These are phyloP conservation scores for Uropetala carovei DNA, from an alignment of 2,888 invertebrate species.

Conservation along the genomic window DNA sequence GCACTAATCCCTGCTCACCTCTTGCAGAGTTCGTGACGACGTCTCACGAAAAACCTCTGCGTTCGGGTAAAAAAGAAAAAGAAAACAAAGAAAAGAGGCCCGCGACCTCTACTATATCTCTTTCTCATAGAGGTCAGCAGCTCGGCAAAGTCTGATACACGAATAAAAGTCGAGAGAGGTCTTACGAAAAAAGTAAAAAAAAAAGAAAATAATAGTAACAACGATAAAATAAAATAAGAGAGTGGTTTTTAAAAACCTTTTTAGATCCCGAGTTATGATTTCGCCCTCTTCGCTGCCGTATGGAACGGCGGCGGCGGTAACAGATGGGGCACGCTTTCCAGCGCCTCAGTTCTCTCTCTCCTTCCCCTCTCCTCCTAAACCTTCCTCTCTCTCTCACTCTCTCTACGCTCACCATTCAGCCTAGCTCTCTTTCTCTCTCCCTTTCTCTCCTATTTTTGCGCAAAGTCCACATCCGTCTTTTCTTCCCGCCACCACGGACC, in stretches of 20 bases:
- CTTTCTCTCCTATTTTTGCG: neutral
- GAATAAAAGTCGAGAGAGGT: conserved; percentile 49
- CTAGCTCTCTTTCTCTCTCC: too few relatives aligned
- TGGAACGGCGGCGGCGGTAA: conserved; percentile 32
- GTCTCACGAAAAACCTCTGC: conserved; percentile 51
- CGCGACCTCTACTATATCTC: neutral
- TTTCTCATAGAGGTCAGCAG: conserved; percentile 43
- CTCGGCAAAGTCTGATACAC: conserved; percentile 44
- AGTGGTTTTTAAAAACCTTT: conserved; percentile 53
- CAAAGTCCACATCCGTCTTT: neutral
- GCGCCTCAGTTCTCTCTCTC: neutral
- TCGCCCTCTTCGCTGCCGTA: conserved; percentile 12
- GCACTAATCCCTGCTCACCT: conserved; percentile 57
- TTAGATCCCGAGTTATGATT: conserved; percentile 62
- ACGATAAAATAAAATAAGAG: too few relatives aligned
- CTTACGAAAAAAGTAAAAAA: conserved; percentile 35
- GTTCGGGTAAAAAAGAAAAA: conserved; percentile 3
- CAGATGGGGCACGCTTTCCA: conserved; percentile 57
- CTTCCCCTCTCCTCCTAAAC: neutral
- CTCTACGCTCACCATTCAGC: neutral
- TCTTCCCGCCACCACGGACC: neutral
- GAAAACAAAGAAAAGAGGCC: too few relatives aligned
- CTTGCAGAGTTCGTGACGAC: conserved; percentile 49
- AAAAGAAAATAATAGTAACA: too few relatives aligned
- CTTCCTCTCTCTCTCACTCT: too few relatives aligned